A percentile compares a stretch with the other conserved stretches of the same genome.
phyloP scores from a whole-genome alignment of 2,113 vertebrate genomes.

The Proteles cristata region DNA sequence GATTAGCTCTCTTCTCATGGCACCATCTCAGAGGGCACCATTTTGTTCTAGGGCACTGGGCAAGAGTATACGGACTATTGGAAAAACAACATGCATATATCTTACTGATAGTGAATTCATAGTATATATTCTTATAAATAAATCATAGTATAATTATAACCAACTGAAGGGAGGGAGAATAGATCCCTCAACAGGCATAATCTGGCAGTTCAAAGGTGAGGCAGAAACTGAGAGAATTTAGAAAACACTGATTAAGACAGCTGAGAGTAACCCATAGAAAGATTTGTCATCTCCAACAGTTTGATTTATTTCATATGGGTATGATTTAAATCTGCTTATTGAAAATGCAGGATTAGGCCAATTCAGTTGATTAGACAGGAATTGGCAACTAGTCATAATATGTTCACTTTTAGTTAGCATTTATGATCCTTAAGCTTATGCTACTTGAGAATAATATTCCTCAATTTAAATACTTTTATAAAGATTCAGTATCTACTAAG shows the following conservation, averaged over 20 bases:
- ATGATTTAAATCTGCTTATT: constrained; percentile 28
- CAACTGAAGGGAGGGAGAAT: neutral
- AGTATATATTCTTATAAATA: neutral
- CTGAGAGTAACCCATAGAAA: neutral
- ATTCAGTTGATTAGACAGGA: constrained; percentile 43
- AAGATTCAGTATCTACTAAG: constrained; percentile 82
- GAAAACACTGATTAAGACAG: constrained; percentile 35
- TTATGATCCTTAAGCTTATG: constrained; percentile 59
- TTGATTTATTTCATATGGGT: constrained; percentile 53
- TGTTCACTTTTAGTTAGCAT: constrained; percentile 60
- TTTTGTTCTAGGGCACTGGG: neutral
- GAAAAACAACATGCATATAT: neutral
- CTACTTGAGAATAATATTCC: constrained; percentile 69
- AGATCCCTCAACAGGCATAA: neutral
- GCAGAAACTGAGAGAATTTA: constrained; percentile 40
- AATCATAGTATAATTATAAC: constrained; percentile 3
- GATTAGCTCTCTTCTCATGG: neutral
- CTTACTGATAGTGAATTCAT: neutral
- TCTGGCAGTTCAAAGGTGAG: neutral
- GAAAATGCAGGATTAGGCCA: constrained; percentile 57
- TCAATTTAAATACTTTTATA: constrained; percentile 82
- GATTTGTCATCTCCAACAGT: neutral
- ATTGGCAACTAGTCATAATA: constrained; percentile 55
- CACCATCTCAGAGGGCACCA: neutral
- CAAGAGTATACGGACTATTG: neutral